phyloP scores from a whole-genome alignment of 2,888 invertebrate genomes.

The Zhengitettix transpicula region DNA sequence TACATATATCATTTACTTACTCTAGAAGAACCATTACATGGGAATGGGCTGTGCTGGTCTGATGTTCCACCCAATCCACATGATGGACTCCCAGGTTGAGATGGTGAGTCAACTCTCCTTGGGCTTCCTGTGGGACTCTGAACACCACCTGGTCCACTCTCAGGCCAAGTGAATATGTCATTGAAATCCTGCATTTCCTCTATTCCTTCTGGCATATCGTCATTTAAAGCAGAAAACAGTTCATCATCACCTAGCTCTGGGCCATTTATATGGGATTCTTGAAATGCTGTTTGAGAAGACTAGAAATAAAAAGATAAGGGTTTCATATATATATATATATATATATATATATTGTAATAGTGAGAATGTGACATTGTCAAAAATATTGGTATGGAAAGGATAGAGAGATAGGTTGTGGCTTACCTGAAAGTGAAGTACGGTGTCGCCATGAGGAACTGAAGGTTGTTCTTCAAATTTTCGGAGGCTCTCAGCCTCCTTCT shows the following conservation, averaged over 20 bases:
- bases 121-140: constrained; percentile 45
- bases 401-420: no score
- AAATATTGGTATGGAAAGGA: no score
- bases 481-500: no score
- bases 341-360: no score
- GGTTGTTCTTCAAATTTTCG: no score
- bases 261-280: constrained; percentile 47
- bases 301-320: constrained; percentile 19
- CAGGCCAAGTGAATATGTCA: constrained; percentile 63
- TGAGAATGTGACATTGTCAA: no score
- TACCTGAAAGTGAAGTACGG: no score
- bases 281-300: constrained; percentile 56
- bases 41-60: constrained; percentile 33
- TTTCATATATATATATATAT: no score
- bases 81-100: constrained; percentile 37
- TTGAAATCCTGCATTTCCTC: constrained; percentile 56
- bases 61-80: constrained; percentile 25
- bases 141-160: constrained; percentile 33
- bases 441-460: no score
- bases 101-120: constrained; percentile 16
- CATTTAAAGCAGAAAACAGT: constrained; percentile 41
- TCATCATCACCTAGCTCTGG: constrained; percentile 50
- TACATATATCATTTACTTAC: constrained; percentile 20
- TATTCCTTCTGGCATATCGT: constrained; percentile 45
- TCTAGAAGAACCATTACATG: constrained; percentile 32